phyloP scores from a whole-genome alignment of 2,113 vertebrate species.

The Ivindomyrus marchei region DNA sequence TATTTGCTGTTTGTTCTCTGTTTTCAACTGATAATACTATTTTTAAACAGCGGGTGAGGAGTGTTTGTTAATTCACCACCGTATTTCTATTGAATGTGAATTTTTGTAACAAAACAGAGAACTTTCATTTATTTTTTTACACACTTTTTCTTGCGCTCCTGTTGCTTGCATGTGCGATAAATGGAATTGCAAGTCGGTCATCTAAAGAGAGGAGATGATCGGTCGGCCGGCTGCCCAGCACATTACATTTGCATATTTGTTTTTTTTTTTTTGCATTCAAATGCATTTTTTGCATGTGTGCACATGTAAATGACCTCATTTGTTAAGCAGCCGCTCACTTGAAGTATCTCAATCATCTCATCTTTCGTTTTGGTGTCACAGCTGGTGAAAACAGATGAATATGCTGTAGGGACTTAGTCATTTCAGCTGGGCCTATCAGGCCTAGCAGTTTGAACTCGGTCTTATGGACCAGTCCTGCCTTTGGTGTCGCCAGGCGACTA shows the following conservation, averaged over 20 bases:
- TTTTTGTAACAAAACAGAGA: constrained; percentile 2
- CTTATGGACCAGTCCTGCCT: not conserved
- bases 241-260: constrained; percentile 9
- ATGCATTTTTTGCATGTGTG: constrained; percentile 11
- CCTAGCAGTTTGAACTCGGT: not conserved
- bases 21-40: constrained; percentile 27
- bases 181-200: constrained; percentile 19
- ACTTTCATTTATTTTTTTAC: not conserved
- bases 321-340: constrained; percentile 14
- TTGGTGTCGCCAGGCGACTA: no score
- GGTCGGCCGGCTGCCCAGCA: constrained; percentile 7
- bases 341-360: constrained; percentile 22
- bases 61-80: constrained; percentile 2
- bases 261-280: constrained; percentile 6
- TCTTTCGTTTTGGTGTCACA: constrained; percentile 36
- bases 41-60: constrained; percentile 18
- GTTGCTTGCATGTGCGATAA: not conserved
- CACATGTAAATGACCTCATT: constrained; percentile 42
- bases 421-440: not conserved
- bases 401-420: not conserved
- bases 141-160: not conserved
- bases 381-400: constrained; percentile 45
- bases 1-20: constrained; percentile 25
- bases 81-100: constrained; percentile 19
- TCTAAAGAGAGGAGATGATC: constrained; percentile 11